Base-by-base conservation (phyloP, 2,113 vertebrate genomes). In the Larimichthys crocea region DNA sequence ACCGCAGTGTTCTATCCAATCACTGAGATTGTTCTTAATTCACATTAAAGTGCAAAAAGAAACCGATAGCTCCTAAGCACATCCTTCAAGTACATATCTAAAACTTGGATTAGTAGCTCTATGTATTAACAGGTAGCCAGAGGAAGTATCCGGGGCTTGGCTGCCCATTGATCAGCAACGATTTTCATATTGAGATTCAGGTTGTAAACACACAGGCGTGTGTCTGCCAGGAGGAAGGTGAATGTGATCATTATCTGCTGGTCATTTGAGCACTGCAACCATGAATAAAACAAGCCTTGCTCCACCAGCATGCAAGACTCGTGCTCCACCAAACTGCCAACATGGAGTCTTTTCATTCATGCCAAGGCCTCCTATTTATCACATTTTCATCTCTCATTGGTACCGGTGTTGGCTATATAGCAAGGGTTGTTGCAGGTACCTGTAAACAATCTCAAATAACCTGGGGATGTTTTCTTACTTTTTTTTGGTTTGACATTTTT, bases 151-250 rank as follows among this genome's bases (percentile, higher is more conserved):
- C 87, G 26, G 72, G 89, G 83, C 88, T 83, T 35, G 66, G 79
- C 79, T 35, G 79, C 76, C 79, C 6, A 91, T 92, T 85, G 88
- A 88, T 92, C 79, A 49, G 76, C 79, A 74, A 73, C 56, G 76
- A 91, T 92, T 92, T 92, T 91, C 80, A 89, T 89, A 90, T 92
- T 92, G 85, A 93, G 83, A 94, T 92, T 92, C 90, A 79, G 81
- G 35, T 84, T 87, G 88, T 89, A 86, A 93, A 89, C 84, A 82
- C 86, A 68, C 65, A 84, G 86, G 82, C 53, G 65, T 63, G 82
- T 64, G 88, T 85, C 83, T 84, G 94, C 94, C 92, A 91, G 92
- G 86, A 94, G 91, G 92, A 94, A 94, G 93, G 92, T 94, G 92
- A 94, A 83, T 71, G 63, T 12, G 85, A 88, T 93, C 87, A 90